Conservation (phyloP, 2,797 vertebrate species). For the Falco columbarius region DNA sequence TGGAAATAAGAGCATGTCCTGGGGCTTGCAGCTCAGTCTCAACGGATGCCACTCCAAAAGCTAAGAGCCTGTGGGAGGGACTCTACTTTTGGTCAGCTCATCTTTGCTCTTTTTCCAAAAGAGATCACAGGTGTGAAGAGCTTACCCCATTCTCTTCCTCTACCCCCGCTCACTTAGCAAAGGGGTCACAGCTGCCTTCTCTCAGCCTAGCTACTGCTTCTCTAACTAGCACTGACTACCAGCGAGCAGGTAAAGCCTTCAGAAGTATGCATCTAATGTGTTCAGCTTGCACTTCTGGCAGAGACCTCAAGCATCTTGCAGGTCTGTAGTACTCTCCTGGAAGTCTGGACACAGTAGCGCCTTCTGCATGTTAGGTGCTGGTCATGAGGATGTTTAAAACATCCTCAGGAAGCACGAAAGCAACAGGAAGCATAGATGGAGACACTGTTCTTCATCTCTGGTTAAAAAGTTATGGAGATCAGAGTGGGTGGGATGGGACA, state of each 20-base stretch:
- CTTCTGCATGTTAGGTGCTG: background rate
- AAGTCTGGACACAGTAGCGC: background rate
- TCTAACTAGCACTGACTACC: background rate
- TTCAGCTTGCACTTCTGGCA: background rate
- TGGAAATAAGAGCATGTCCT: background rate
- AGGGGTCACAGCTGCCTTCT: background rate
- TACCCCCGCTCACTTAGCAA: background rate
- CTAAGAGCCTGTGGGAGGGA: background rate
- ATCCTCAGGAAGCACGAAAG: background rate
- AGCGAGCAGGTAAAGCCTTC: background rate
- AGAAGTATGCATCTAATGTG: background rate
- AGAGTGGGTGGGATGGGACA: constrained; percentile 15
- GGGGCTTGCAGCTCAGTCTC: background rate
- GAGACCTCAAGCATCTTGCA: background rate
- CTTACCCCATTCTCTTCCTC: background rate
- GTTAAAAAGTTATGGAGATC: background rate
- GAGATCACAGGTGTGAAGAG: background rate
- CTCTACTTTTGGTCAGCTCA: background rate
- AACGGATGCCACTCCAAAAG: background rate
- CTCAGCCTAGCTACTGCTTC: background rate
- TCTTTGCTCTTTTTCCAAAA: background rate
- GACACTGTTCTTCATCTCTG: background rate
- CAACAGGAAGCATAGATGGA: background rate
- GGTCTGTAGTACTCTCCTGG: accelerated
- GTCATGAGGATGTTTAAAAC: background rate